A percentile compares a stretch with the other conserved stretches of the same genome.
Conservation (phyloP, 2,113 vertebrate species). For the Bubalus kerabau region DNA sequence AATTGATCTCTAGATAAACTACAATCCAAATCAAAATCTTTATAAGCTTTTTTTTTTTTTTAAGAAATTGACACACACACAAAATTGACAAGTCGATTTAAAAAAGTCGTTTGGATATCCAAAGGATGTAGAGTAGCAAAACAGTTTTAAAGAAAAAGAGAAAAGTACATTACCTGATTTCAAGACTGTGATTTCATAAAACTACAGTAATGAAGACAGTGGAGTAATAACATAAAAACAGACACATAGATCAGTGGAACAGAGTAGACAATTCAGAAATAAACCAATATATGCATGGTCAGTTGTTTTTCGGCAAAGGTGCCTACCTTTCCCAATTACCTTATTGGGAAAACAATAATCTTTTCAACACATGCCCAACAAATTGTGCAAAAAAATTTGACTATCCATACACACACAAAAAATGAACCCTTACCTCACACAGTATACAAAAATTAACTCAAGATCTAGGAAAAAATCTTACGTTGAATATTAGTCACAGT, state of each 20-base stretch:
- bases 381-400: not conserved
- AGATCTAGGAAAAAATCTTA: not conserved
- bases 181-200: not conserved
- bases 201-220: not conserved
- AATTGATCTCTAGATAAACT: not conserved
- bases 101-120: not conserved
- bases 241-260: not conserved
- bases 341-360: conserved; percentile 5
- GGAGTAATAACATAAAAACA: not conserved
- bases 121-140: not conserved
- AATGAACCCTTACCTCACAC: not conserved
- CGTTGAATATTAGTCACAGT: not conserved
- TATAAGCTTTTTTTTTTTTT: not conserved
- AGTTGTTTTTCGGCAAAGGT: not conserved
- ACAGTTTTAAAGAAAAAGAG: not conserved
- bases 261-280: not conserved
- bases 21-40: not conserved
- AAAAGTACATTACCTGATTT: not conserved
- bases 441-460: not conserved
- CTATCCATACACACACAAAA: not conserved
- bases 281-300: not conserved
- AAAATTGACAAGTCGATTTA: not conserved
- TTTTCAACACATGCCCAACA: not conserved
- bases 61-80: not conserved
- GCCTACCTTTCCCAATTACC: too few relatives aligned